Base-by-base conservation (phyloP, 1,140 invertebrate species). In the Diorhabda carinulata region DNA sequence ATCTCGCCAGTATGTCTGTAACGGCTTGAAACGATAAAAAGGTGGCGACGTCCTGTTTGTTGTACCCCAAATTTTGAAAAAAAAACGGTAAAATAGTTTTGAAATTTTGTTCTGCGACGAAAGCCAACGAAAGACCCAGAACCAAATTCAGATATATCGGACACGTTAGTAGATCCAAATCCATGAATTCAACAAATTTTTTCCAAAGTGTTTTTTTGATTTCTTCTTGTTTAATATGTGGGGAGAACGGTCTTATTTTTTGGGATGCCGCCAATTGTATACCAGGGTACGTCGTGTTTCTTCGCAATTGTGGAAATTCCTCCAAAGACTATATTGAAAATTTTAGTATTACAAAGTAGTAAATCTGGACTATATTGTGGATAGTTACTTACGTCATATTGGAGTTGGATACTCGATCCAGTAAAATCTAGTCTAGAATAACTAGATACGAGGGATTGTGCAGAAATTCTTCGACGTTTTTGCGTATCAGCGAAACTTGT, bases 31-130 rank as follows among this genome's bases (percentile, higher is more conserved):
- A 85, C 2, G 89, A 90, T 10, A 91, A 82, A 76, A 89, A 91
- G 69, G 87, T 86, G 42, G 90, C 90, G 5, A 88, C 85, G 68
- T 90, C 88, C 4, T 82, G 80, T 79, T 87, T 88, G 61, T 84
- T 82, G 76, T 89, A 88, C 69, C 88, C 88, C 69, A 91, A 81
- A 74, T 83, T 85, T 61, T 83, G 82, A 66, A 91, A 86, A 76
- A 91, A 91, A 77, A 91, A 91, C 8, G 90, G 89, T 52, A 87
- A 89, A 61, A 91, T 86, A 84, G 91, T 86, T 79, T 90, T 89
- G 76, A 91, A 91, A 76, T 91, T 90, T 70, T 90, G 84, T 74
- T 91, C 90, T 7, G 89, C 88, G 25, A 89, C 89, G 79, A 90
- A 91, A 81, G 88, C 90, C 5, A 91, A 83, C 47, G 89, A 90